These are phyloP conservation scores for Umimayanthus chanpuru DNA, from an alignment of 92 coral and sea anemone species.

Conservation along the genomic window DNA sequence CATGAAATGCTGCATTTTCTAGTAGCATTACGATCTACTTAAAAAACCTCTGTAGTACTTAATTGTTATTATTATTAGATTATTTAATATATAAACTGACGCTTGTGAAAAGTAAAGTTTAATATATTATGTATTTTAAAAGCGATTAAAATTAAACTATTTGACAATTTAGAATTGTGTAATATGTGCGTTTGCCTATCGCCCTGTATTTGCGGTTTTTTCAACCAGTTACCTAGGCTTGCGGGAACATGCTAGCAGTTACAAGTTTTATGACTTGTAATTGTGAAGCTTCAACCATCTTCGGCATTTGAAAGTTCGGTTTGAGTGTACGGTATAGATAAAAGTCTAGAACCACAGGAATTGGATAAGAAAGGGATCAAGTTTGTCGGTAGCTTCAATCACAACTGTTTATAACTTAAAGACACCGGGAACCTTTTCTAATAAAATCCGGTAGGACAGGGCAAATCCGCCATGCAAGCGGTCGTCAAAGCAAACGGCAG, in stretches of 20 bases:
- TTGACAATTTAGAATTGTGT: neutral
- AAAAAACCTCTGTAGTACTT: neutral
- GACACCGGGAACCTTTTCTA: too few species aligned
- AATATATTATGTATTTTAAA: slow-evolving; percentile 26
- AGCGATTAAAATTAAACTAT: slow-evolving; percentile 10
- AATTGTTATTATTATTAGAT: neutral
- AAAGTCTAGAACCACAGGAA: too few species aligned
- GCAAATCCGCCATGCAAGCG: too few species aligned
- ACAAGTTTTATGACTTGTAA: too few species aligned
- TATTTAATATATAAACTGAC: slow-evolving; percentile 11
- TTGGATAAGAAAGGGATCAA: too few species aligned
- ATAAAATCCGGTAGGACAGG: too few species aligned
- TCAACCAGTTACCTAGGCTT: neutral
- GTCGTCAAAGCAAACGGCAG: too few species aligned
- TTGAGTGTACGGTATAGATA: too few species aligned
- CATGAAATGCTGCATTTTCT: neutral
- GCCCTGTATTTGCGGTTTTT: neutral
- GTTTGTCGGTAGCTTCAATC: too few species aligned
- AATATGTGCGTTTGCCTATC: neutral
- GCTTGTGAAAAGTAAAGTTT: neutral
- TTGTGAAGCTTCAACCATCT: too few species aligned
- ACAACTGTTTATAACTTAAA: too few species aligned
- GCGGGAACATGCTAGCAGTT: neutral
- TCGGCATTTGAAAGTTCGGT: too few species aligned
- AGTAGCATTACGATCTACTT: neutral